Percentiles rank a stretch among this genome's conserved stretches.
phyloP scores from a whole-genome alignment of 2,113 vertebrate species.

The Oostethus manadensis region DNA sequence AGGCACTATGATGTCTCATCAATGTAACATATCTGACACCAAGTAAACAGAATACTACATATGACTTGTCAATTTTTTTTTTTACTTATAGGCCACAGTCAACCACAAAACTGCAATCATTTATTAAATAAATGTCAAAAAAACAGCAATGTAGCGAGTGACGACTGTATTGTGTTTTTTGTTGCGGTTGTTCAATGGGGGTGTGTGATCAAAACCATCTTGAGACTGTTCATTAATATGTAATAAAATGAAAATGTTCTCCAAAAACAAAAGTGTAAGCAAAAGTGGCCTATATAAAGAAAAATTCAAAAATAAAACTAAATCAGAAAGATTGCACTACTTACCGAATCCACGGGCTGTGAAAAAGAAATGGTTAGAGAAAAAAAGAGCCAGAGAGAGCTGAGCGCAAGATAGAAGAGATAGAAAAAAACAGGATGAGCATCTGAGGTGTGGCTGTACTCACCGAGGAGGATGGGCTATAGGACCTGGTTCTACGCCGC shows the following conservation, averaged over 20 bases:
- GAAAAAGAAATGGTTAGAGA: slow-evolving; percentile 62
- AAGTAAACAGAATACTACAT: too few species aligned
- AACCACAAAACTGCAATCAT: too few species aligned
- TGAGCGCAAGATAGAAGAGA: slow-evolving; percentile 43
- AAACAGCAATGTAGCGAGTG: too few species aligned
- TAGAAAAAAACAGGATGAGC: slow-evolving; percentile 46
- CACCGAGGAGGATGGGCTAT: slow-evolving; percentile 98
- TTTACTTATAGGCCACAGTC: too few species aligned
- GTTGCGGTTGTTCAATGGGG: too few species aligned
- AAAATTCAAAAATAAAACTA: slow-evolving; percentile 43
- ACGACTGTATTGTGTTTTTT: too few species aligned
- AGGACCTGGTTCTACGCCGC: slow-evolving; percentile 93
- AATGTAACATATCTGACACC: too few species aligned
- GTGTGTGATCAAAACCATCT: too few species aligned
- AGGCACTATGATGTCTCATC: too few species aligned
- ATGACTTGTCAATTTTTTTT: too few species aligned
- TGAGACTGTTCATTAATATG: neutral
- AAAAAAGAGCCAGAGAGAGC: slow-evolving; percentile 55
- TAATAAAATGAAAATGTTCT: slow-evolving; percentile 64
- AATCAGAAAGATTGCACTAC: slow-evolving; percentile 77
- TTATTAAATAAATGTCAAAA: too few species aligned
- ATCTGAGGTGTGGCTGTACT: slow-evolving; percentile 68
- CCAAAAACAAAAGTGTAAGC: slow-evolving; percentile 40
- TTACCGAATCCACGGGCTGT: slow-evolving; percentile 75
- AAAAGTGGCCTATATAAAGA: slow-evolving; percentile 25